Evolutionary conservation across 2,797 vertebrate species (phyloP).

Genomic region (Onychomys arenicola): DNA sequence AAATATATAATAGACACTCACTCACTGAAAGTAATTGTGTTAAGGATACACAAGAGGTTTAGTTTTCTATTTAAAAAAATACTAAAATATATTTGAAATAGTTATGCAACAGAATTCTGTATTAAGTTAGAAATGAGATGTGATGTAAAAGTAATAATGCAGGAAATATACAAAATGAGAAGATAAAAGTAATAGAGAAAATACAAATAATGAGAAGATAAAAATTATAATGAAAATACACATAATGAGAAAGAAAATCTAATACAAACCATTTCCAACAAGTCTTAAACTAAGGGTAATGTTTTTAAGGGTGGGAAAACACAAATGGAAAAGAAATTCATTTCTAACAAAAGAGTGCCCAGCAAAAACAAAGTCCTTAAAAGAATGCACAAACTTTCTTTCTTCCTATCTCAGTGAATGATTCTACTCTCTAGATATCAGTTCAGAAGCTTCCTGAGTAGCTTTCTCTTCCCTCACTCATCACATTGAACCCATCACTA

Average conservation of each 20-base stretch:
- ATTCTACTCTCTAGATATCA: neutral
- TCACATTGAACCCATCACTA: neutral
- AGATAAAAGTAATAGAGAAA: neutral
- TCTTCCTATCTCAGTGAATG: neutral
- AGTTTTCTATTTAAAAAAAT: neutral
- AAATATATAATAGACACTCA: neutral
- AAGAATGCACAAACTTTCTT: neutral
- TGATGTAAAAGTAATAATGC: neutral
- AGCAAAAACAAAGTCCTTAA: neutral
- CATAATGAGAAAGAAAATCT: neutral
- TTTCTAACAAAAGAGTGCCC: neutral
- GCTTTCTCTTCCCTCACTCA: neutral
- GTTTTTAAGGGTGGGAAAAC: neutral
- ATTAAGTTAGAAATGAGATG: neutral
- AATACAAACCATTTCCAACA: neutral
- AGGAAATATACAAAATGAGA: neutral
- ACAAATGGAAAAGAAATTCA: neutral
- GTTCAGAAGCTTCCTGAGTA: neutral
- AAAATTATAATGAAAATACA: neutral
- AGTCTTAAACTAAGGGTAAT: neutral
- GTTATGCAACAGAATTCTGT: neutral
- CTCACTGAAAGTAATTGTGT: neutral
- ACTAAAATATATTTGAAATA: neutral
- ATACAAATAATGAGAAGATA: neutral
- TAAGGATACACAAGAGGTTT: neutral